Percentiles rank a stretch among this genome's conserved stretches.
These are phyloP conservation scores for Phortica magna DNA, from an alignment of 2,888 invertebrate species.

Conservation along the genomic window DNA sequence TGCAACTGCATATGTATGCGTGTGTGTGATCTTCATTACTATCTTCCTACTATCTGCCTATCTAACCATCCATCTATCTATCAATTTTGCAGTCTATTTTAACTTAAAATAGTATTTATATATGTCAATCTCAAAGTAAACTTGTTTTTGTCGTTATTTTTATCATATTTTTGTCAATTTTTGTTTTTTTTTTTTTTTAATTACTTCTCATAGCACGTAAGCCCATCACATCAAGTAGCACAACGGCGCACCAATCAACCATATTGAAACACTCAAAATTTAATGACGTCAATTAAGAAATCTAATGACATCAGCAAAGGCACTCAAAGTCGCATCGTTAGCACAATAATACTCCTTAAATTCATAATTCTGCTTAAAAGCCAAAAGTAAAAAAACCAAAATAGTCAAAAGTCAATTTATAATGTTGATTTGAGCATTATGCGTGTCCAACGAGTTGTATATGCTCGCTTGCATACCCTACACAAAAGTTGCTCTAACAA, in stretches of 20 bases:
- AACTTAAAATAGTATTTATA: too few relatives aligned
- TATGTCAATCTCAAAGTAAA: too few relatives aligned
- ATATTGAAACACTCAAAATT: background rate
- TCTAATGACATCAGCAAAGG: slow-evolving; percentile 19
- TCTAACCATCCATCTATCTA: background rate
- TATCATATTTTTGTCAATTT: background rate
- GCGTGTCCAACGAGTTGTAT: too few relatives aligned
- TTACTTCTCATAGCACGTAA: background rate
- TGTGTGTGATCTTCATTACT: background rate
- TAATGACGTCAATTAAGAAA: slow-evolving; percentile 9
- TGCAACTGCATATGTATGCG: background rate
- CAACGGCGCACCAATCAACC: background rate
- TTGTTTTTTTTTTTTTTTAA: background rate
- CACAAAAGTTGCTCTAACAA: too few relatives aligned
- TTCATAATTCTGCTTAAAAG: too few relatives aligned
- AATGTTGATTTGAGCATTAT: too few relatives aligned
- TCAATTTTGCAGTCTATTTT: too few relatives aligned
- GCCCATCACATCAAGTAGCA: background rate
- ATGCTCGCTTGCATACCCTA: too few relatives aligned
- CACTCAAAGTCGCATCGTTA: background rate
- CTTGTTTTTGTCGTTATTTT: too few relatives aligned
- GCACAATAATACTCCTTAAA: too few relatives aligned
- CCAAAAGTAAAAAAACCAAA: too few relatives aligned
- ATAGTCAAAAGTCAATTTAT: too few relatives aligned
- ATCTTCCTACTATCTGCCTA: background rate